These are phyloP conservation scores for Rhynchonycteris naso DNA, from an alignment of 2,797 vertebrate species.

Conservation along the genomic window DNA sequence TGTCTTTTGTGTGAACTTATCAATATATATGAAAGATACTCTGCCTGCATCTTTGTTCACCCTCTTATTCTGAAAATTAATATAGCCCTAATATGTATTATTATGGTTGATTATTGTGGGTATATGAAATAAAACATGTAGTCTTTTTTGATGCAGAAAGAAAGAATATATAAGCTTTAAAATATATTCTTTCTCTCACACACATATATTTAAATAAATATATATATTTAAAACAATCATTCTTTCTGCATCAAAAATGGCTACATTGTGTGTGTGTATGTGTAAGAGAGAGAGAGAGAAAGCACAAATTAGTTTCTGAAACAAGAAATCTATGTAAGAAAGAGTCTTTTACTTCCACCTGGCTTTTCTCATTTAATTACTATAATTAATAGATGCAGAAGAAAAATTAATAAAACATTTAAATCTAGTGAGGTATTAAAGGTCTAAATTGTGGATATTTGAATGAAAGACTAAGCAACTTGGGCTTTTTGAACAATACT, in stretches of 20 bases:
- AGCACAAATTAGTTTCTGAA: background rate
- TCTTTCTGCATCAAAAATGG: background rate
- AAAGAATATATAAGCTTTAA: background rate
- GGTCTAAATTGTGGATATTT: slow-evolving; percentile 52
- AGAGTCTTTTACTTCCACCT: background rate
- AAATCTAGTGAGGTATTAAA: slow-evolving; percentile 57
- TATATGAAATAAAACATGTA: slow-evolving; percentile 30
- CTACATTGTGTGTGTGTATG: background rate
- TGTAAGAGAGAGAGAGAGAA: background rate
- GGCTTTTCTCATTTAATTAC: slow-evolving; percentile 57
- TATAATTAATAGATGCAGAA: slow-evolving; percentile 38
- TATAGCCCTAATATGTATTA: background rate
- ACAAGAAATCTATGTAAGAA: slow-evolving; percentile 24
- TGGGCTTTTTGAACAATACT: slow-evolving; percentile 52
- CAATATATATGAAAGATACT: background rate
- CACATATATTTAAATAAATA: too few species aligned
- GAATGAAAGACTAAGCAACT: slow-evolving; percentile 56
- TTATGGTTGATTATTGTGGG: background rate
- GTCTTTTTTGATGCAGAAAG: background rate
- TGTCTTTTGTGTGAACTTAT: background rate
- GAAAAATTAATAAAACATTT: slow-evolving; percentile 45
- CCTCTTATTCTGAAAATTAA: slow-evolving; percentile 15
- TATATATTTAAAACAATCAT: background rate
- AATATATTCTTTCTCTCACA: background rate
- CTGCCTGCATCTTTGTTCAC: background rate